These are phyloP conservation scores for Calypte anna DNA, from an alignment of 2,113 vertebrate genomes.

Conservation along the genomic window DNA sequence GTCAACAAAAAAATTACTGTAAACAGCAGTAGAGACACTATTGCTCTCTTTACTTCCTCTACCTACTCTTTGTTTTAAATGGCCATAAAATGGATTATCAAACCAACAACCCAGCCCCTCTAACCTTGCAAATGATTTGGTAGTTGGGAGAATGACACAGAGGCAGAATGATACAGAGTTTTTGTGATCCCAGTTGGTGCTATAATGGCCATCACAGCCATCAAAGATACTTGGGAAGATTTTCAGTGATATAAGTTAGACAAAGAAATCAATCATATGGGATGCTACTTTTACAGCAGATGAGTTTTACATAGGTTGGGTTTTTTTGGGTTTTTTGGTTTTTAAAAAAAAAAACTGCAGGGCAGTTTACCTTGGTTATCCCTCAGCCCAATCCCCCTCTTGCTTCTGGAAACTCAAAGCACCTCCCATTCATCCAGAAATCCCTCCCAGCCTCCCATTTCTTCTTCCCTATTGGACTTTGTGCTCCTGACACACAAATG, in stretches of 20 bases:
- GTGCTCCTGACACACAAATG: not conserved
- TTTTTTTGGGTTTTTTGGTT: not conserved
- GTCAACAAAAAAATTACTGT: not conserved
- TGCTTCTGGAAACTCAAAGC: not conserved
- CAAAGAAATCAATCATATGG: constrained; percentile 86
- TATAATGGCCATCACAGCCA: constrained; percentile 86
- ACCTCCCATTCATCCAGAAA: not conserved
- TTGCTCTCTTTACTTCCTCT: not conserved
- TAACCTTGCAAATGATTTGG: not conserved
- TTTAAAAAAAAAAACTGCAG: not conserved
- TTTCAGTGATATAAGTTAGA: constrained; percentile 87
- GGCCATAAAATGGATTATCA: not conserved
- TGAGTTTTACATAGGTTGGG: constrained; percentile 53
- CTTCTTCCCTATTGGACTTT: not conserved
- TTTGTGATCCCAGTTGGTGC: constrained; percentile 86
- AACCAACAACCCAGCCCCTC: not conserved
- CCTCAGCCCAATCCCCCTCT: not conserved
- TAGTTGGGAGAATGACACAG: fast-evolving
- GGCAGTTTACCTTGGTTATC: not conserved
- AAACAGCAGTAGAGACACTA: not conserved
- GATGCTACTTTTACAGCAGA: constrained; percentile 87
- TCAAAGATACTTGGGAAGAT: constrained; percentile 95
- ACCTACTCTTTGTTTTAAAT: not conserved
- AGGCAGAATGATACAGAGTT: not conserved
- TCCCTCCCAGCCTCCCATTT: not conserved